Evolutionary conservation across 2,888 invertebrate species (phyloP), one percentile per base, ranked within the genome.

Genomic region (Chironomus tentans): DNA sequence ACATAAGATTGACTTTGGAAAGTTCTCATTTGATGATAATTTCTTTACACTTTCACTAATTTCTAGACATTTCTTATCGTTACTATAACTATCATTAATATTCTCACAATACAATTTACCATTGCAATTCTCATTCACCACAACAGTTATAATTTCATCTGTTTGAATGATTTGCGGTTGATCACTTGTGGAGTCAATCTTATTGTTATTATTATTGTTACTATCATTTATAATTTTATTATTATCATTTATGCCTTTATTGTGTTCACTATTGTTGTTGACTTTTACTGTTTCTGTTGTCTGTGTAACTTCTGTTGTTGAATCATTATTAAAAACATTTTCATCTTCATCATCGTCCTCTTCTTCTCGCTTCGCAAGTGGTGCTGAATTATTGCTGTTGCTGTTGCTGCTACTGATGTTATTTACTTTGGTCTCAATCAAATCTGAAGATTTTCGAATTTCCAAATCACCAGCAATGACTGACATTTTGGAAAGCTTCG

Each of bases 101-200:
- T 21, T 24, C 21, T 65, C 65, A 65, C 65, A 24, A 65, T 13
- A 24, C 24, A 65, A 13, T 38, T 46, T 46, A 68, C 46, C 38
- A 38, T 38, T 68, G 10, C 68, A 28, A 28, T 28, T 46, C 18
- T 68, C 68, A 70, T 24, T 70, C 4, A 70, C 70, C 12, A 70
- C 70, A 50, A 70, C 62, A 15, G 75, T 75, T 46, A 75, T 68
- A 13, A 68, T 22, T 62, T 75, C 75, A 68, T 75, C 75, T 13
- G 28, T 73, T 47, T 73, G 73, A 15, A 62, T 68, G 28, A 68
- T 68, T 68, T 68, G 68, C 18, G 68, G 68, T 68, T 65, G 22
- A 65, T 65, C 65, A 65, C 65, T 65, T 65, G 65, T 65, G 10
- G 65, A 65, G 13, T 65, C 24, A 24, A 24, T 24, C 18, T 24